phyloP scores from a whole-genome alignment of 2,113 vertebrate genomes.

The Gasterosteus aculeatus region DNA sequence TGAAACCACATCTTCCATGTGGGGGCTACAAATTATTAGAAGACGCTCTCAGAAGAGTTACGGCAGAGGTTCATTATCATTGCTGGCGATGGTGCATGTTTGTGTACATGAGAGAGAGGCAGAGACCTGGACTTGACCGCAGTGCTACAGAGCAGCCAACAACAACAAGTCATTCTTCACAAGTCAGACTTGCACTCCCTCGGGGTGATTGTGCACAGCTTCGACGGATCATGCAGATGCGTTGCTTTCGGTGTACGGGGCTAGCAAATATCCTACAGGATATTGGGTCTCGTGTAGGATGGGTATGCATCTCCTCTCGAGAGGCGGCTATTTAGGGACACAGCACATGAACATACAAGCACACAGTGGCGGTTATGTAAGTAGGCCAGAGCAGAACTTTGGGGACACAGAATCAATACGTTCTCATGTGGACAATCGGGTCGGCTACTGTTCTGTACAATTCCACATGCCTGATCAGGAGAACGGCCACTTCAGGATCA shows the following conservation, averaged over 20 bases:
- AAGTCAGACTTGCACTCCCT: conserved; percentile 7
- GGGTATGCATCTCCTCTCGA: neutral
- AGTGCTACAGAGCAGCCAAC: conserved; percentile 1
- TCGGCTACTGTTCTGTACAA: neutral
- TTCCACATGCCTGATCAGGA: neutral
- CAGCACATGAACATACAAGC: neutral
- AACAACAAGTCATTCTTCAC: conserved; percentile 15
- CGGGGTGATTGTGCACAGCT: neutral
- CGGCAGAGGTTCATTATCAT: conserved; percentile 5
- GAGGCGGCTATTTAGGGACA: conserved; percentile 1
- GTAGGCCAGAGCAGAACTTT: neutral
- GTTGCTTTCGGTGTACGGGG: neutral
- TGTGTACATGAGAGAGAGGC: neutral
- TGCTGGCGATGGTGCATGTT: neutral
- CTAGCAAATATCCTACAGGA: neutral
- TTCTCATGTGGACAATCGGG: conserved; percentile 15
- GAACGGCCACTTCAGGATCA: neutral
- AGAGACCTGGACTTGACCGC: conserved; percentile 10
- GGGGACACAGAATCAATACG: conserved; percentile 31
- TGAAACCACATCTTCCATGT: conserved; percentile 6
- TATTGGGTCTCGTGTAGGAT: neutral
- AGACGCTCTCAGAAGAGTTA: neutral
- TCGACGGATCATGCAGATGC: conserved; percentile 11
- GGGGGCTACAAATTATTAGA: neutral
- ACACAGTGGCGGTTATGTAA: conserved; percentile 18